Evolutionary conservation across 2,888 invertebrate species (phyloP), one percentile per base, ranked within the genome.

Genomic region (Callyntrura sp.): DNA sequence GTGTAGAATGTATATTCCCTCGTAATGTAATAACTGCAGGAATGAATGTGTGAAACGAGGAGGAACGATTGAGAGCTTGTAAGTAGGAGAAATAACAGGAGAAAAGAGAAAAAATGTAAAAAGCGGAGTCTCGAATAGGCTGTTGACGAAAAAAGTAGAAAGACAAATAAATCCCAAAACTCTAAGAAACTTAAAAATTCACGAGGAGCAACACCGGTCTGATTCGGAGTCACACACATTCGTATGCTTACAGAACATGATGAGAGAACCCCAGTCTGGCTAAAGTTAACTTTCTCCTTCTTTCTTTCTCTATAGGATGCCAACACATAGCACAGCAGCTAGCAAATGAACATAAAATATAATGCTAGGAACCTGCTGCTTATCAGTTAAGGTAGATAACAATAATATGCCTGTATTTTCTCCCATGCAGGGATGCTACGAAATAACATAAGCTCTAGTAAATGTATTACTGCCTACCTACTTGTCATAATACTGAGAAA

Each of bases 111-210:
- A 85, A 73, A 85, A 20, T 28, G 73, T 51, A 73, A 55, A 84
- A 68, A 62, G 0, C 8, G 0, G 57, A 14, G 43, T 2, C 81
- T 81, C 43, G 35, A 81, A 28, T 25, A n/a, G 20, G n/a, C 25
- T 82, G 82, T 82, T 82, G 82, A 82, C 82, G 82, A 82, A 82
- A 62, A 79, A 82, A 60, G 62, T 51, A 78, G 89, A 76, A 89
- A 89, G 89, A 89, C 89, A 89, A 89, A 89, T 89, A 89, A 89
- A 78, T 89, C 89, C 89, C 89, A 89, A 89, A 89, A 89, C 89
- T 89, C 89, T 17, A 62, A 23, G 84, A 89, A 89, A 89, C 76
- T 89, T 89, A 89, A 89, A 89, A 89, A 89, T 89, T 89, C 89
- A 89, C 60, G 84, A 89, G 89, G 65, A 84, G 84, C 84, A 84